Evolutionary conservation across 2,113 vertebrate genomes (phyloP).

Genomic region (Anhinga anhinga): DNA sequence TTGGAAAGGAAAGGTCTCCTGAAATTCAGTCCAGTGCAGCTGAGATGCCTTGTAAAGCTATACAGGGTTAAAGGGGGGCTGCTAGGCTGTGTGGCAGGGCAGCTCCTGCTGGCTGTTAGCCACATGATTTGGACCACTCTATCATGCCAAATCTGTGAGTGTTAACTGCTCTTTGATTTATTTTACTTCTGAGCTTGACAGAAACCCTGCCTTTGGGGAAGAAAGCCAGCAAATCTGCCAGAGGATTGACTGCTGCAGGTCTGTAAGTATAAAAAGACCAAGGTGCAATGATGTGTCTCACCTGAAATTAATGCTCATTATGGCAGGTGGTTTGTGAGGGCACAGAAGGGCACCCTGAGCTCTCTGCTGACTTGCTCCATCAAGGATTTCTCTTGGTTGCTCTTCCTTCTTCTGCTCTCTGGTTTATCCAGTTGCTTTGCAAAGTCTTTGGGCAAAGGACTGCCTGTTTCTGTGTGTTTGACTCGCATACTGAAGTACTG

Average conservation of each 20-base stretch:
- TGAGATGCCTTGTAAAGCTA: not conserved
- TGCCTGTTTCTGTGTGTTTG: not conserved
- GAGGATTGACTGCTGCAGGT: not conserved
- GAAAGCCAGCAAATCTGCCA: not conserved
- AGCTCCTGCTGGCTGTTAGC: not conserved
- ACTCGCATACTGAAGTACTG: not conserved
- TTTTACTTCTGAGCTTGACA: not conserved
- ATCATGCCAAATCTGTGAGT: not conserved
- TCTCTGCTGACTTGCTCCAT: not conserved
- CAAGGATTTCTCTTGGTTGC: not conserved
- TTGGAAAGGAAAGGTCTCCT: not conserved
- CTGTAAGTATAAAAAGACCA: not conserved
- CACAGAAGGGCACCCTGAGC: not conserved
- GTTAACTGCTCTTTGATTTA: not conserved
- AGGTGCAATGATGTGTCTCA: not conserved
- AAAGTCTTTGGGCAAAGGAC: not conserved
- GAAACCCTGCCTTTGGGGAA: not conserved
- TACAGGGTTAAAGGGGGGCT: not conserved
- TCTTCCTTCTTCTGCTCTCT: accelerated
- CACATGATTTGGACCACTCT: not conserved
- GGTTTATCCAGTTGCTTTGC: not conserved
- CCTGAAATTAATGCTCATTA: not conserved
- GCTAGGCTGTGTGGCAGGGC: not conserved
- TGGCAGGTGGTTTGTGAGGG: not conserved
- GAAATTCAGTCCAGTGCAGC: not conserved